Evolutionary conservation across 2,113 vertebrate genomes (phyloP).

Genomic region (Hippolais icterina): DNA sequence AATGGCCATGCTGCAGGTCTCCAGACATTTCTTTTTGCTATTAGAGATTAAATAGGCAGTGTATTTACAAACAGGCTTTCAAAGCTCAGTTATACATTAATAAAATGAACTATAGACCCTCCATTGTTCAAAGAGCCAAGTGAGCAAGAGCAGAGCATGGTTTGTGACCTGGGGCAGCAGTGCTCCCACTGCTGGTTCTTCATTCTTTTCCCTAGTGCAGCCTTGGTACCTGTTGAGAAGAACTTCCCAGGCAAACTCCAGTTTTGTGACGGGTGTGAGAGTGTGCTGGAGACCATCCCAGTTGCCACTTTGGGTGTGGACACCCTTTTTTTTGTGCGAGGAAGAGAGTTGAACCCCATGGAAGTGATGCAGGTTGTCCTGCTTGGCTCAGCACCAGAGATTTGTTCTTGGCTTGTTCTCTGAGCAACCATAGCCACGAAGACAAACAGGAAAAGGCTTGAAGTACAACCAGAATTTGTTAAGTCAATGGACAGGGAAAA

Average conservation of each 20-base stretch:
- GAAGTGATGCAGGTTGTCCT: neutral
- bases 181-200: neutral
- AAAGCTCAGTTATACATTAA: neutral
- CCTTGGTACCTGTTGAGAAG: neutral
- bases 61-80: neutral
- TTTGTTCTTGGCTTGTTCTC: neutral
- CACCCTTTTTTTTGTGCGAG: accelerated
- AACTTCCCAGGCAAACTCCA: neutral
- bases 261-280: neutral
- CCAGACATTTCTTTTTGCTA: neutral
- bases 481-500: neutral
- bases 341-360: neutral
- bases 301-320: neutral
- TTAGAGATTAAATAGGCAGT: neutral
- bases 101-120: neutral
- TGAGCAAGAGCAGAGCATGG: neutral
- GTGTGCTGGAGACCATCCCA: neutral
- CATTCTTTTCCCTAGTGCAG: neutral
- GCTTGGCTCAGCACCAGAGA: neutral
- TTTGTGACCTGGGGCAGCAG: neutral
- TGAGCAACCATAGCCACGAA: neutral
- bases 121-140: neutral
- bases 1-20: neutral
- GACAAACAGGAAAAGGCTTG: neutral
- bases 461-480: neutral